Conservation (phyloP, 2,113 vertebrate species). For the Salminus brasiliensis region DNA sequence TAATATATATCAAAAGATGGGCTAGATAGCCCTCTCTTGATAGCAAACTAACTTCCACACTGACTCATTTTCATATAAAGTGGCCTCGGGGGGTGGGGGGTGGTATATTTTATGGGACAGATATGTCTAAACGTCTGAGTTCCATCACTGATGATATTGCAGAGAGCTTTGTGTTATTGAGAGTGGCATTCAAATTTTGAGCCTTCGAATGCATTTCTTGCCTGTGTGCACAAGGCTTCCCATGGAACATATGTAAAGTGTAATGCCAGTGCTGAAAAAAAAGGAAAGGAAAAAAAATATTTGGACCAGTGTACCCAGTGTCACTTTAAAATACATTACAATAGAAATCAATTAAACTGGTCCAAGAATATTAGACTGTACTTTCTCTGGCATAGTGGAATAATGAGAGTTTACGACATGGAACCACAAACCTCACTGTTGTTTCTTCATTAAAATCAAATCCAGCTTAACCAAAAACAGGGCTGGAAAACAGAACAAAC, state of each 20-base stretch:
- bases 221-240: not conserved
- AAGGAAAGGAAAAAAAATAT: not conserved
- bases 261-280: not conserved
- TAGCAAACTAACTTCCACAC: conserved; percentile 14
- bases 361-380: too few species aligned
- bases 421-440: too few species aligned
- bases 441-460: too few species aligned
- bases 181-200: conserved; percentile 18
- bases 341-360: too few species aligned
- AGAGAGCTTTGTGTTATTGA: conserved; percentile 16
- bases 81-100: conserved; percentile 28
- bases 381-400: too few species aligned
- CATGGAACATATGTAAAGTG: not conserved
- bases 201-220: not conserved
- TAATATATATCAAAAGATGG: conserved; percentile 1
- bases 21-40: conserved; percentile 18
- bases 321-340: too few species aligned
- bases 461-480: too few species aligned
- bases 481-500: too few species aligned
- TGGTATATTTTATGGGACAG: conserved; percentile 35
- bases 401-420: too few species aligned
- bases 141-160: conserved; percentile 15
- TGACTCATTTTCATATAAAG: conserved; percentile 57
- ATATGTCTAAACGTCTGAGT: conserved; percentile 8
- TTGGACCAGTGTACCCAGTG: too few species aligned